Conservation (phyloP, 2,888 invertebrate genomes). For the Agriotes lineatus region DNA sequence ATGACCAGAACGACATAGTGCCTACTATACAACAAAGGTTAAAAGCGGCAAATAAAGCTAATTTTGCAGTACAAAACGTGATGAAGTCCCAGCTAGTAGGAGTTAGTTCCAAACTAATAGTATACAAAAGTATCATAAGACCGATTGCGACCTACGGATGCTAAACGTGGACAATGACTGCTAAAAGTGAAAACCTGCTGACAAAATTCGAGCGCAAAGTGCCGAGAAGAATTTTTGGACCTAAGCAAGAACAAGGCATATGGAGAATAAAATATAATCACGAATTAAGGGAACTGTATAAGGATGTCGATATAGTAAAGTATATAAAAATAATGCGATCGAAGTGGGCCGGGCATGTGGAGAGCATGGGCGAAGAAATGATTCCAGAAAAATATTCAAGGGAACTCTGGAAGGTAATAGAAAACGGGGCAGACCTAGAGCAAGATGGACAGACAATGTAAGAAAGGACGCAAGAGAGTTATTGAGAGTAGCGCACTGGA, state of each 20-base stretch:
- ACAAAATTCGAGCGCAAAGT: too few relatives aligned
- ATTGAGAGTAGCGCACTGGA: not conserved
- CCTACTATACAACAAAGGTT: not conserved
- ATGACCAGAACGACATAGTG: not conserved
- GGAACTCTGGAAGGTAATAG: not conserved
- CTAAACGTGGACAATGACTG: not conserved
- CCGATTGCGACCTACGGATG: not conserved
- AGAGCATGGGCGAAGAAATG: not conserved
- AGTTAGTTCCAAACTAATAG: not conserved
- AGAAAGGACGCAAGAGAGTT: not conserved
- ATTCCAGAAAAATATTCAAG: not conserved
- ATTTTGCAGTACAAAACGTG: not conserved
- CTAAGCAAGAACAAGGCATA: not conserved
- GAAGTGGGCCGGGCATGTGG: not conserved
- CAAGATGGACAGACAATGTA: not conserved
- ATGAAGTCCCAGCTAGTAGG: not conserved
- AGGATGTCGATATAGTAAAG: not conserved
- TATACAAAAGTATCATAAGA: not conserved
- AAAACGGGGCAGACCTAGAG: not conserved
- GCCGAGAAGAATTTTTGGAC: not conserved
- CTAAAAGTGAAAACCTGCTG: too few relatives aligned
- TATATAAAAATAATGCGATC: not conserved
- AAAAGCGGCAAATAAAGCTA: not conserved
- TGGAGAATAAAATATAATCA: not conserved
- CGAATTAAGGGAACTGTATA: too few relatives aligned